These are phyloP conservation scores for Poecilobothrus nobilitatus DNA, from an alignment of 2,888 invertebrate genomes.

Conservation along the genomic window DNA sequence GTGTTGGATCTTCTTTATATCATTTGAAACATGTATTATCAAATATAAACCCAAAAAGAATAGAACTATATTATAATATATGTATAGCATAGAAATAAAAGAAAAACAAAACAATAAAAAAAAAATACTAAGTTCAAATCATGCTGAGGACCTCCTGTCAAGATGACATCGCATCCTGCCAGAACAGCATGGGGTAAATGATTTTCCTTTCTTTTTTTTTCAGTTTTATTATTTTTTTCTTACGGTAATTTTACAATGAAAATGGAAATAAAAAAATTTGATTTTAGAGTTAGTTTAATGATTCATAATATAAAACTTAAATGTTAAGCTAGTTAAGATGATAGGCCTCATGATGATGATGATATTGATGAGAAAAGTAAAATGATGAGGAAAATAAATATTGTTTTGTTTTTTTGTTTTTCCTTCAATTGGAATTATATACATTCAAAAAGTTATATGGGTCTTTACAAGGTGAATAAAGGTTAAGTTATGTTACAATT, in stretches of 20 bases:
- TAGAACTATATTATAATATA: no score
- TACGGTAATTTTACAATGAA: background rate
- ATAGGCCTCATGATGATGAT: background rate
- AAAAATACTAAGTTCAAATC: background rate
- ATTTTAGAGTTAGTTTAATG: no score
- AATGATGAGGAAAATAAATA: no score
- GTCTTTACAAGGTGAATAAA: background rate
- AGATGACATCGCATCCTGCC: constrained; percentile 6
- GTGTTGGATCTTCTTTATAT: background rate
- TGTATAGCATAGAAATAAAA: background rate
- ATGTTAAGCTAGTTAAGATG: constrained; percentile 1
- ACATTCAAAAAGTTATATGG: no score
- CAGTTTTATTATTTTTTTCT: background rate
- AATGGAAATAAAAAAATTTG: no score
- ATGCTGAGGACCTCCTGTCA: constrained; percentile 1
- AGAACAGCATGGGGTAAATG: background rate
- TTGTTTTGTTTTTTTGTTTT: background rate
- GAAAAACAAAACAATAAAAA: background rate
- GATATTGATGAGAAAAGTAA: background rate
- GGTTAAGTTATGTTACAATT: background rate
- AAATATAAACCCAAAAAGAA: background rate
- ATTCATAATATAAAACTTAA: background rate
- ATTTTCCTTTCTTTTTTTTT: background rate
- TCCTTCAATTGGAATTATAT: no score
- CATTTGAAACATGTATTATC: background rate